phyloP scores from a whole-genome alignment of 2,113 vertebrate species.

The Pardalotus punctatus region DNA sequence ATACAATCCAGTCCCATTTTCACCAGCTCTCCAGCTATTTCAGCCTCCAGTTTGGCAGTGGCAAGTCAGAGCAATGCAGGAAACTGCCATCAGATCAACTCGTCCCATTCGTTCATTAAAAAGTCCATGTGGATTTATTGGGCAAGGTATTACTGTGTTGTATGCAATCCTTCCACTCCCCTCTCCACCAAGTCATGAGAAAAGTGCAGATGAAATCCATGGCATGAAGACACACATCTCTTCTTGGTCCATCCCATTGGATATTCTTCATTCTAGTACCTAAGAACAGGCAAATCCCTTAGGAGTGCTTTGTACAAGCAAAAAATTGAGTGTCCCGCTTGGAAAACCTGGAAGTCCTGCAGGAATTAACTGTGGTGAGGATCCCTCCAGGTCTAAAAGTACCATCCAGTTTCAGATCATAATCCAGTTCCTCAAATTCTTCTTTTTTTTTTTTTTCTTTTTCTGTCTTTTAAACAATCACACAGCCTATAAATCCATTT shows the following conservation, averaged over 20 bases:
- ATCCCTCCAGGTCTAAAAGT: background rate
- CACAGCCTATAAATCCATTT: background rate
- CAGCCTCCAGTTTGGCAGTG: background rate
- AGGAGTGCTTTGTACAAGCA: background rate
- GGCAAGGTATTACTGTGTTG: background rate
- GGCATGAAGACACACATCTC: constrained; percentile 17
- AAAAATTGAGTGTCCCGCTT: rapidly evolving
- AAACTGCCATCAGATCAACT: background rate
- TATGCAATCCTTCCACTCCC: background rate
- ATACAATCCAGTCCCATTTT: constrained; percentile 31
- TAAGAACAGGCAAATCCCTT: background rate
- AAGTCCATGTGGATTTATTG: background rate
- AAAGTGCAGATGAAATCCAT: constrained; percentile 52
- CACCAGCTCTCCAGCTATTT: background rate
- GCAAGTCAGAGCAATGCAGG: background rate
- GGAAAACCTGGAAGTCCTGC: background rate
- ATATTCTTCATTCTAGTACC: constrained; percentile 31
- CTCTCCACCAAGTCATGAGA: background rate
- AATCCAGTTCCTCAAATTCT: background rate
- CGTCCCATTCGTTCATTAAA: background rate
- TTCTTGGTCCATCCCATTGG: constrained; percentile 10
- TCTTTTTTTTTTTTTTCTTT: background rate
- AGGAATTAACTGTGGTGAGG: background rate
- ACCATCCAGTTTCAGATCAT: constrained; percentile 10
- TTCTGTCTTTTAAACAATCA: background rate